These are phyloP conservation scores for Drosophila nasuta DNA, from an alignment of 1,140 invertebrate species.

Conservation along the genomic window DNA sequence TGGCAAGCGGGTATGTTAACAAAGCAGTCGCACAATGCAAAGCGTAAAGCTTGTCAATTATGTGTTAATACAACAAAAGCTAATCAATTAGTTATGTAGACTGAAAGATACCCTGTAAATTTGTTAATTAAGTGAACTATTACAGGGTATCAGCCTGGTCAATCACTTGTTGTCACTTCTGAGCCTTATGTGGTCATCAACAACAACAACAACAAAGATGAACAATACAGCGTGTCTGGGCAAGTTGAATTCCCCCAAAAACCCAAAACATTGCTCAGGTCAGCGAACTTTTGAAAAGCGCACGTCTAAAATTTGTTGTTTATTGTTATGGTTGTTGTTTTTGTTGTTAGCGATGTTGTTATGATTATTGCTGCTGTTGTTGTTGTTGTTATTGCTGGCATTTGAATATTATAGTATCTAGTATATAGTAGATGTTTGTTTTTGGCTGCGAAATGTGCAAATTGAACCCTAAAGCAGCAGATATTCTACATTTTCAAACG, in stretches of 20 bases:
- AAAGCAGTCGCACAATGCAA: neutral
- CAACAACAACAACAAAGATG: constrained; percentile 60
- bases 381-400: constrained; percentile 1
- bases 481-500: constrained; percentile 13
- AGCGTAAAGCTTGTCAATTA: neutral
- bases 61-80: neutral
- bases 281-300: constrained; percentile 71
- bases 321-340: constrained; percentile 42
- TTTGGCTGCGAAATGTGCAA: constrained; percentile 67
- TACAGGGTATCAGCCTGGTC: constrained; percentile 18
- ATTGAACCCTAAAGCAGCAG: constrained; percentile 50
- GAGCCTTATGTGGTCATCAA: constrained; percentile 68
- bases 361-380: constrained; percentile 5
- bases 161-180: constrained; percentile 1
- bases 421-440: constrained; percentile 24
- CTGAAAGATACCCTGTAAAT: no score
- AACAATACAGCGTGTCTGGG: constrained; percentile 61
- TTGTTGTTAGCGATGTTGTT: constrained; percentile 19
- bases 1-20: neutral
- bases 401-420: constrained; percentile 58
- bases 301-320: constrained; percentile 50
- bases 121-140: neutral
- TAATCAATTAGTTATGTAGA: neutral
- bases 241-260: constrained; percentile 54
- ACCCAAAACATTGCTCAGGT: constrained; percentile 72